Conservation (phyloP, 1,140 invertebrate species). For the Sarcophaga peregrina region DNA sequence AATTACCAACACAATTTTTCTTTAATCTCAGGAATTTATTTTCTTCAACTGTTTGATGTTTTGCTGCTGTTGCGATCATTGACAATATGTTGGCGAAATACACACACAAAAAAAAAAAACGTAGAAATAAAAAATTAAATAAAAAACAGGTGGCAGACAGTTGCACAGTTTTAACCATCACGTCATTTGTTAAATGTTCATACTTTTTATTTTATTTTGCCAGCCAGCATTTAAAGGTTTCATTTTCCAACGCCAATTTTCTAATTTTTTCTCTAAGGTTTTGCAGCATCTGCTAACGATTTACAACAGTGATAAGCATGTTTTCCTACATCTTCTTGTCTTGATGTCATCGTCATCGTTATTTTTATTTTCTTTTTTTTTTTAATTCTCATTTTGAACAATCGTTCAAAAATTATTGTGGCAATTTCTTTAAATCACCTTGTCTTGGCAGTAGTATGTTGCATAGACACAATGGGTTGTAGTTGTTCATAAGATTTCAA, state of each 20-base stretch:
- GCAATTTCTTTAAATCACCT: conserved; percentile 22
- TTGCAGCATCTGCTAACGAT: conserved; percentile 4
- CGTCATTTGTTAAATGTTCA: conserved; percentile 25
- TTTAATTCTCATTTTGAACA: background rate
- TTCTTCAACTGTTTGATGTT: background rate
- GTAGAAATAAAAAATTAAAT: too few species aligned
- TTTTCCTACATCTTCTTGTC: background rate
- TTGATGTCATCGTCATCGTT: background rate
- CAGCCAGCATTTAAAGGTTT: conserved; percentile 13
- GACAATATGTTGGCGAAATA: background rate
- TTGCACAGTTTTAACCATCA: conserved; percentile 5
- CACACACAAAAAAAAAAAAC: too few species aligned
- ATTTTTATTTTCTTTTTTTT: background rate
- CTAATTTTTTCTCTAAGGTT: background rate
- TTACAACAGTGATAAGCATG: background rate
- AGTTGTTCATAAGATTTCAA: too few species aligned
- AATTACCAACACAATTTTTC: background rate
- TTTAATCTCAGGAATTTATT: background rate
- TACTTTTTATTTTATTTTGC: background rate
- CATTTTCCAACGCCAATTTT: background rate
- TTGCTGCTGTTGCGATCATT: background rate
- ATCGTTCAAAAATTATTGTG: background rate
- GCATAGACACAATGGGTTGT: too few species aligned
- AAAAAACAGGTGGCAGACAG: conserved; percentile 14
- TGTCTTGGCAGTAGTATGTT: background rate